Conservation (phyloP, 2,888 invertebrate species). For the Cecidostiba fungosa region DNA sequence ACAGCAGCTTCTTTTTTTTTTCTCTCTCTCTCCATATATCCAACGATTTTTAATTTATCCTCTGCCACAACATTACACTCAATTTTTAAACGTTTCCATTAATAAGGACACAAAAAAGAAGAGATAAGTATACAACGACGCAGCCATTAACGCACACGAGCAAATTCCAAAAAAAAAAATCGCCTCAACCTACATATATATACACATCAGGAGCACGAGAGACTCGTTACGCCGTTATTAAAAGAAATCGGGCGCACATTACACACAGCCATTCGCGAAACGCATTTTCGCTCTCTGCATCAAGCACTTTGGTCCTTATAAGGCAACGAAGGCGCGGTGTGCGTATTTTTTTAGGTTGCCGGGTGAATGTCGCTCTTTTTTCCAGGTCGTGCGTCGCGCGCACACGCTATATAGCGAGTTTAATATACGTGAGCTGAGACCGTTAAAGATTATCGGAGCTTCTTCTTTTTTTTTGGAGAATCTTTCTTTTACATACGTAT, state of each 20-base stretch:
- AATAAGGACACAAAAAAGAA: too few species aligned
- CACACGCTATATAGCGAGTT: background rate
- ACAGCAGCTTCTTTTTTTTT: too few species aligned
- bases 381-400: conserved; percentile 6
- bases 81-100: background rate
- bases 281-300: background rate
- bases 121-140: too few species aligned
- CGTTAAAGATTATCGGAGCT: conserved; percentile 13
- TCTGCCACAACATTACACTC: background rate
- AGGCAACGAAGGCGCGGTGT: conserved; percentile 13
- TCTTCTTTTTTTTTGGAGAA: background rate
- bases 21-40: too few species aligned
- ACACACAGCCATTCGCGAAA: background rate
- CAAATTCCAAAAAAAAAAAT: background rate
- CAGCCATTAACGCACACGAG: too few species aligned
- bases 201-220: too few species aligned
- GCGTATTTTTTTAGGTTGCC: conserved; percentile 16
- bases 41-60: background rate
- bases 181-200: background rate
- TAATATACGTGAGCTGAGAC: background rate
- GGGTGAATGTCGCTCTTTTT: conserved; percentile 21
- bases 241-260: background rate
- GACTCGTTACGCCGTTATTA: background rate
- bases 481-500: background rate
- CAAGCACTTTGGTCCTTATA: conserved; percentile 36